Percentiles rank a stretch among this genome's conserved stretches.
Evolutionary conservation across 2,888 invertebrate genomes (phyloP).

Genomic region (Thecophora atra): DNA sequence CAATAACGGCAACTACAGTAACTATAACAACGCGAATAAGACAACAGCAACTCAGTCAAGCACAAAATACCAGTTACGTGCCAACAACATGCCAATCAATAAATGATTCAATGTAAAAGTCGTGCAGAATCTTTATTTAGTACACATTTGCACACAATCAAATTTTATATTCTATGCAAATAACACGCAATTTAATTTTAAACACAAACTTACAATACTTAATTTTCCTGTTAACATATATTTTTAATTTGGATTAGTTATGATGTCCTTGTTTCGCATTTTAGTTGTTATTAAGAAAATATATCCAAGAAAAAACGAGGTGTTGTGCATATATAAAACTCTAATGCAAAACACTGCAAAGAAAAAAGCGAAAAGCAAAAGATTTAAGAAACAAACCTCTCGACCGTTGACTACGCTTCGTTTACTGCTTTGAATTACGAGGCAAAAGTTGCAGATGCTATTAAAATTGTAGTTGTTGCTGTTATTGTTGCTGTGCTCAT

Average conservation of each 20-base stretch:
- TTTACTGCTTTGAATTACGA: constrained; percentile 27
- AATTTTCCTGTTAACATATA: not conserved
- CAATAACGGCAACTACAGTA: constrained; percentile 36
- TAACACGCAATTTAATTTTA: no score
- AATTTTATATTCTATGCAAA: not conserved
- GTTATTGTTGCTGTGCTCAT: not conserved
- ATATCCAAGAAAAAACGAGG: constrained; percentile 34
- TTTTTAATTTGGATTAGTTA: no score
- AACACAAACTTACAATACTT: not conserved
- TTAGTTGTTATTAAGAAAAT: not conserved
- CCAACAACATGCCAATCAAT: constrained; percentile 35
- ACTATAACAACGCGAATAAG: not conserved
- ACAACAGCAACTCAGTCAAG: constrained; percentile 23
- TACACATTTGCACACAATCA: constrained; percentile 40
- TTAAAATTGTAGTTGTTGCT: constrained; percentile 3
- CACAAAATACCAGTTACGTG: constrained; percentile 16
- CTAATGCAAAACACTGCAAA: constrained; percentile 38
- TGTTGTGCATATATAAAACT: constrained; percentile 43
- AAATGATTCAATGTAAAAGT: constrained; percentile 43
- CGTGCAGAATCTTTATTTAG: constrained; percentile 42
- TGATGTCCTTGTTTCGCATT: not conserved
- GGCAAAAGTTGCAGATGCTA: not conserved
- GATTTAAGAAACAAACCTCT: constrained; percentile 38
- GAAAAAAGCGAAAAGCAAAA: constrained; percentile 26
- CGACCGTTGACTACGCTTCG: constrained; percentile 12